Percentiles rank a stretch among this genome's conserved stretches.
These are phyloP conservation scores for Perizoma flavofasciatum DNA, from an alignment of 2,888 invertebrate species.

Conservation along the genomic window DNA sequence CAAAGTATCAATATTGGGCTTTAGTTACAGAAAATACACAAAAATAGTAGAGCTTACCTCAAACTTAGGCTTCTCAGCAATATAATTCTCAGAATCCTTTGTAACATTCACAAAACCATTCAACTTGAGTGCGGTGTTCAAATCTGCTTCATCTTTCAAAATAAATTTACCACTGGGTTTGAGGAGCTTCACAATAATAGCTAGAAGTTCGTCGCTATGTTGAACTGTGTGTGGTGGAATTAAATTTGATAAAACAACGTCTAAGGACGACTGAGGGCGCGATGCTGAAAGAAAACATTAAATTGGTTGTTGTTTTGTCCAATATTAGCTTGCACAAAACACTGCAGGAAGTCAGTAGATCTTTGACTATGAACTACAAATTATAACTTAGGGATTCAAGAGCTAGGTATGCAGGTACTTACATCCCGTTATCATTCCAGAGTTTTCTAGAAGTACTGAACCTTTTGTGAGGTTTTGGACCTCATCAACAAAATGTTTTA, in stretches of 20 bases:
- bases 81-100: conserved; percentile 54
- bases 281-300: conserved; percentile 69
- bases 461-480: conserved; percentile 76
- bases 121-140: conserved; percentile 83
- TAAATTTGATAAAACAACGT: conserved; percentile 84
- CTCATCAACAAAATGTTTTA: conserved; percentile 79
- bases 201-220: conserved; percentile 75
- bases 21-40: neutral
- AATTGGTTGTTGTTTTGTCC: neutral
- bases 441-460: conserved; percentile 83
- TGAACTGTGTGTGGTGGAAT: conserved; percentile 67
- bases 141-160: conserved; percentile 72
- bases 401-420: conserved; percentile 49
- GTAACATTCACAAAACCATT: conserved; percentile 85
- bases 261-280: conserved; percentile 83
- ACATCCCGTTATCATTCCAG: conserved; percentile 84
- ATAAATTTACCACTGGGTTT: conserved; percentile 86
- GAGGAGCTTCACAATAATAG: conserved; percentile 83
- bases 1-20: neutral
- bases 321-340: too few species aligned
- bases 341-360: too few species aligned
- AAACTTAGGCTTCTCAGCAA: conserved; percentile 87
- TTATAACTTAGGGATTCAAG: too few species aligned
- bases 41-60: conserved; percentile 71
- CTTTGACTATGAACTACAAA: too few species aligned